Evolutionary conservation across 2,888 invertebrate genomes (phyloP).

Genomic region (Sarcophaga variegata): DNA sequence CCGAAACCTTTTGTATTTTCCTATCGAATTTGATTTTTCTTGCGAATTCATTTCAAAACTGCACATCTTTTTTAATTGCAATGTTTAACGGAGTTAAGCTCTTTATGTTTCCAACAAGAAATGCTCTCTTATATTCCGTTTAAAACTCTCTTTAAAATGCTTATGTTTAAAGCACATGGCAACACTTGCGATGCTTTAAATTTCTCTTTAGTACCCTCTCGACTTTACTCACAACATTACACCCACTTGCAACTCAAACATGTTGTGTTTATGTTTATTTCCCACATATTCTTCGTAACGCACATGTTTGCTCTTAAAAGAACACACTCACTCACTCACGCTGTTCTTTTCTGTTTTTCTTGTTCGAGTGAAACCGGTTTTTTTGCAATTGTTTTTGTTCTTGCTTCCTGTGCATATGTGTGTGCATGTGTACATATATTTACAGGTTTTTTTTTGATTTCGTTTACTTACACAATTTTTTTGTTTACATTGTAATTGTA

Average conservation of each 20-base stretch:
- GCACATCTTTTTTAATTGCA: no score
- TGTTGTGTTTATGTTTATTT: conserved; percentile 65
- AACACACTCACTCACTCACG: no score
- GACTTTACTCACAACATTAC: background rate
- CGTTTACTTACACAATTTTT: background rate
- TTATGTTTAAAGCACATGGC: background rate
- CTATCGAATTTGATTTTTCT: no score
- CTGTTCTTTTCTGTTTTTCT: background rate
- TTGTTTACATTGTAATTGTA: background rate
- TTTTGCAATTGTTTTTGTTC: background rate
- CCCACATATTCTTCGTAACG: background rate
- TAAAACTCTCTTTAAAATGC: background rate
- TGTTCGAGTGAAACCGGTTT: conserved; percentile 26
- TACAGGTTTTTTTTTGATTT: background rate
- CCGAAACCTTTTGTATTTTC: no score
- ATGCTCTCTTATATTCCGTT: no score
- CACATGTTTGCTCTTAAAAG: conserved; percentile 32
- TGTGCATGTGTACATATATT: background rate
- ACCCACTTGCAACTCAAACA: conserved; percentile 46
- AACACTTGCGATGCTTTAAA: background rate
- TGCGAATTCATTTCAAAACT: no score
- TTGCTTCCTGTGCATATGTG: background rate
- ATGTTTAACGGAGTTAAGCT: no score
- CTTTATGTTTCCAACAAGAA: no score
- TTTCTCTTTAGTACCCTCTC: background rate